Conservation (phyloP, 2,797 vertebrate species). For the Xyrichtys novacula region DNA sequence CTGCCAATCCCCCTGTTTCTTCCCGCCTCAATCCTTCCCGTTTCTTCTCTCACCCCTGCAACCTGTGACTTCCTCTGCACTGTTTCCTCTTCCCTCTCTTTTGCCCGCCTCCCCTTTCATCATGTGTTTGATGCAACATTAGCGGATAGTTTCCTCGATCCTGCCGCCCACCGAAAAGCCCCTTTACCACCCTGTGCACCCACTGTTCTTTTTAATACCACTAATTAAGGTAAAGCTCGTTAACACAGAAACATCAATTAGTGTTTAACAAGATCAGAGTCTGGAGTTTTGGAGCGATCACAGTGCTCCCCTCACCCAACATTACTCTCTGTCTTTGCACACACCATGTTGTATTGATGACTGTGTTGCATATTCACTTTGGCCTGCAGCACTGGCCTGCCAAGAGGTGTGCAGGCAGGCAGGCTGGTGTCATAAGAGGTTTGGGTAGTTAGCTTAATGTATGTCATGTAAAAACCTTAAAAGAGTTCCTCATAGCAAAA, state of each 20-base stretch:
- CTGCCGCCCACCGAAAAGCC: conserved; percentile 58
- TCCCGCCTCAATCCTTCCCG: conserved; percentile 67
- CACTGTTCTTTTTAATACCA: conserved; percentile 83
- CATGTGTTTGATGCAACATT: conserved; percentile 73
- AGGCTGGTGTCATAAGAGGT: conserved; percentile 26
- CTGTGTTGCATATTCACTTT: conserved; percentile 63
- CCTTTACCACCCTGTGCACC: conserved; percentile 54
- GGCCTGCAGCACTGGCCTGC: conserved; percentile 43
- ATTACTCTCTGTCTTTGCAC: conserved; percentile 60
- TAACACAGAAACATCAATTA: conserved; percentile 87
- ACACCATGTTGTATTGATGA: conserved; percentile 63
- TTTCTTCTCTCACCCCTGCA: conserved; percentile 69
- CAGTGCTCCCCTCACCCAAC: conserved; percentile 60
- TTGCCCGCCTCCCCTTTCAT: conserved; percentile 66
- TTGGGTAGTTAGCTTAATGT: conserved; percentile 34
- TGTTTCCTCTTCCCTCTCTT: conserved; percentile 38
- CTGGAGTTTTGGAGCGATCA: conserved; percentile 85
- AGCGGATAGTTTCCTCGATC: conserved; percentile 68
- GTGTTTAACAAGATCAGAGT: conserved; percentile 87
- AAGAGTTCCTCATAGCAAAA: neutral
- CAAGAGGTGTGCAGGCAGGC: neutral
- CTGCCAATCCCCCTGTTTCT: conserved; percentile 63
- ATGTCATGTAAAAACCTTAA: neutral
- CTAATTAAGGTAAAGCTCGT: conserved; percentile 89
- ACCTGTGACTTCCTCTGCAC: conserved; percentile 72